These are phyloP conservation scores for Lacanobia oleracea DNA, from an alignment of 2,888 invertebrate genomes.

Conservation along the genomic window DNA sequence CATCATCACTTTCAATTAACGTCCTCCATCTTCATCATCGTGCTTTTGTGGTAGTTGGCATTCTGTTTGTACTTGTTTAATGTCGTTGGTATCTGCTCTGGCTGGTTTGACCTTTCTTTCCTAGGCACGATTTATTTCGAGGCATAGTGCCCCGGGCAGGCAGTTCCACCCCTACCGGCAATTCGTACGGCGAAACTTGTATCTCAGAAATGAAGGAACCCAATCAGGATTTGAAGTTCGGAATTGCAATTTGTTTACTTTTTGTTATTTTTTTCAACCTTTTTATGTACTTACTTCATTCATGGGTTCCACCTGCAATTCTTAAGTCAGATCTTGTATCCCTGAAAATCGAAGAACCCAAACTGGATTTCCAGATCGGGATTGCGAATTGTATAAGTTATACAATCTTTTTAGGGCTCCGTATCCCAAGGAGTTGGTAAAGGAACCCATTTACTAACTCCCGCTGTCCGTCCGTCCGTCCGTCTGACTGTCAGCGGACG, in stretches of 20 bases:
- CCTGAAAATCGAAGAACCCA: too few species aligned
- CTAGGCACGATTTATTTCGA: conserved; percentile 42
- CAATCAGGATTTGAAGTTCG: not conserved
- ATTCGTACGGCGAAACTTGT: conserved; percentile 17
- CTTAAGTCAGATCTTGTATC: too few species aligned
- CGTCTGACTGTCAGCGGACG: too few species aligned
- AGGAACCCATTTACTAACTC: too few species aligned
- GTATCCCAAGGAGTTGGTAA: too few species aligned
- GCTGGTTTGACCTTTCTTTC: conserved; percentile 52
- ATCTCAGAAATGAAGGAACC: not conserved
- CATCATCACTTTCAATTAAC: not conserved
- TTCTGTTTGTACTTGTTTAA: conserved; percentile 20
- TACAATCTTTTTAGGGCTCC: too few species aligned
- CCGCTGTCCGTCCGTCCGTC: too few species aligned
- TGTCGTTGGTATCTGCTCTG: conserved; percentile 14
- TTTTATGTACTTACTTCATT: too few species aligned
- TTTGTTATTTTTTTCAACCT: not conserved
- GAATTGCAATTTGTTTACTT: not conserved
- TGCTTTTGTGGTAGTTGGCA: not conserved
- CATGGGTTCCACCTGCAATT: too few species aligned
- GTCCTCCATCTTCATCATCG: not conserved
- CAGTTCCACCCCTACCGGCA: not conserved
- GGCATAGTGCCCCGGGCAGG: conserved; percentile 12
- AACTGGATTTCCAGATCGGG: too few species aligned
- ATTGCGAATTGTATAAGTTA: too few species aligned